These are phyloP conservation scores for Puma concolor DNA, from an alignment of 2,113 vertebrate species.

Conservation along the genomic window DNA sequence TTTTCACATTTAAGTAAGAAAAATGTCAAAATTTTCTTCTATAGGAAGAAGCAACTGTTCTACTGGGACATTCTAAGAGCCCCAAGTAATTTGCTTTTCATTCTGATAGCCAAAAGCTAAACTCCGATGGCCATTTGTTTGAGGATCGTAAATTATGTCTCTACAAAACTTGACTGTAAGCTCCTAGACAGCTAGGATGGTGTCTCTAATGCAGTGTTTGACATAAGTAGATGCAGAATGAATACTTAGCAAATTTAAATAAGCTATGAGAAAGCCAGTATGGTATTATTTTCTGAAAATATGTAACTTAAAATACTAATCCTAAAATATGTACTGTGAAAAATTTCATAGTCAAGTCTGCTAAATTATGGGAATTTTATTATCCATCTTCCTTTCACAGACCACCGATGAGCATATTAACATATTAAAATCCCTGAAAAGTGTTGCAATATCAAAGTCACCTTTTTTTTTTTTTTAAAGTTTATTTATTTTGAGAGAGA, in stretches of 20 bases:
- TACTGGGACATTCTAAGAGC: neutral
- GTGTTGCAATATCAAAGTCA: conserved; percentile 5
- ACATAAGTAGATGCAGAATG: neutral
- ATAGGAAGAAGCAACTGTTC: neutral
- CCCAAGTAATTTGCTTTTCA: conserved; percentile 1
- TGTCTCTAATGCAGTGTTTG: neutral
- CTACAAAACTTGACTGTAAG: neutral
- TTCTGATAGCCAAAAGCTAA: neutral
- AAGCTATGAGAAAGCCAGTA: neutral
- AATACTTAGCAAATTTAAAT: neutral
- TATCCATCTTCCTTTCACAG: neutral
- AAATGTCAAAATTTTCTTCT: neutral
- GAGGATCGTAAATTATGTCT: neutral
- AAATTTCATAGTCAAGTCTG: neutral
- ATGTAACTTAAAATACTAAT: neutral
- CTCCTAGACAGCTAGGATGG: neutral
- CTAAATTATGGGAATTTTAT: neutral
- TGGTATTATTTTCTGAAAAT: neutral
- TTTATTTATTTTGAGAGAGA: too few species aligned
- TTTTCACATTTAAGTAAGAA: neutral
- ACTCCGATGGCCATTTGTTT: neutral
- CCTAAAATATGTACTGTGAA: neutral
- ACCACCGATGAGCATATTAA: neutral
- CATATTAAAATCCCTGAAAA: neutral
- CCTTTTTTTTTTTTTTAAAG: too few species aligned